phyloP scores from a whole-genome alignment of 2,797 vertebrate species.

The Microcaecilia unicolor region DNA sequence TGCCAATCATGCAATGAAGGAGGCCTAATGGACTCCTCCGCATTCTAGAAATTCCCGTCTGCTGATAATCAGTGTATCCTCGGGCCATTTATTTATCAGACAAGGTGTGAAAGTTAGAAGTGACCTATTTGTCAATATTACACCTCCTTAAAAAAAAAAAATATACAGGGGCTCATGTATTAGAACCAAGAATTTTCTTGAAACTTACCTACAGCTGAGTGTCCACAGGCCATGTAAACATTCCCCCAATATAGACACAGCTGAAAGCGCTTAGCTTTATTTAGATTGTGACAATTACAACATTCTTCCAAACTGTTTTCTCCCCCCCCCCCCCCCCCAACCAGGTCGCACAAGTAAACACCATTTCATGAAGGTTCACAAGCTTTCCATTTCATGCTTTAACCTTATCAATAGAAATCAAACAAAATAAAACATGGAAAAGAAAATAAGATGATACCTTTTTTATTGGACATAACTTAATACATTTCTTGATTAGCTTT shows the following conservation, averaged over 20 bases:
- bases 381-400: conserved; percentile 13
- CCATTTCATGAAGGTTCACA: conserved; percentile 28
- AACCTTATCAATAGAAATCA: too few relatives aligned
- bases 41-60: conserved; percentile 22
- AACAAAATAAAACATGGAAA: too few relatives aligned
- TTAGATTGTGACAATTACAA: conserved; percentile 45
- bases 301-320: conserved; percentile 49
- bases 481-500: too few relatives aligned
- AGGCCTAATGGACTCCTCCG: neutral
- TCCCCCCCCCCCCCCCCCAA: conserved; percentile 51
- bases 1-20: neutral
- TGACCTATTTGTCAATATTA: conserved; percentile 27
- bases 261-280: conserved; percentile 63
- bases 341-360: conserved; percentile 59
- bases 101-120: conserved; percentile 37
- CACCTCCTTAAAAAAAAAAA: conserved; percentile 38
- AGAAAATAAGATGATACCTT: too few relatives aligned
- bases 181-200: conserved; percentile 28
- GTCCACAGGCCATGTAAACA: conserved; percentile 48
- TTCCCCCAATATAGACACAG: conserved; percentile 62
- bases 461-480: too few relatives aligned
- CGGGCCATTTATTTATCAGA: conserved; percentile 38
- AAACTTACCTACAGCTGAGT: conserved; percentile 20
- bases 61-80: conserved; percentile 20
- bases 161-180: conserved; percentile 26